Evolutionary conservation across 2,113 vertebrate species (phyloP).

Genomic region (Alaudala cheleensis): DNA sequence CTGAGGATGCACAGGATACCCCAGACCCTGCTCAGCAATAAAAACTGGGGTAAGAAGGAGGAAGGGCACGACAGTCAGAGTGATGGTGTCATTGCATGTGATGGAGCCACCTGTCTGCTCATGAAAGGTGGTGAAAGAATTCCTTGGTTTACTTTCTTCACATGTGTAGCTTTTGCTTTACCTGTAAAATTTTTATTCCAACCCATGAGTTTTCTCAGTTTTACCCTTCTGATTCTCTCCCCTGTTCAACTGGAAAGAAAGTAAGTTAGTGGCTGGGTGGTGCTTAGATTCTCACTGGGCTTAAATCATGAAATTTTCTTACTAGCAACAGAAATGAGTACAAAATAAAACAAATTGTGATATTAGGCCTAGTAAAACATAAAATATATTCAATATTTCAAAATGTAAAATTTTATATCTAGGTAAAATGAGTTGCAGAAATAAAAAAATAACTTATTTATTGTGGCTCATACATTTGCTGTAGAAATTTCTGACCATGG

Average conservation of each 20-base stretch:
- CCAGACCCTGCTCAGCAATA: not conserved
- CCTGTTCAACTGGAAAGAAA: not conserved
- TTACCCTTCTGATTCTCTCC: not conserved
- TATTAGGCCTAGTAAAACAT: not conserved
- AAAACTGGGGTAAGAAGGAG: not conserved
- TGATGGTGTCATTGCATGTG: too few relatives aligned
- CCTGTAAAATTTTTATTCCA: not conserved
- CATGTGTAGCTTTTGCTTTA: not conserved
- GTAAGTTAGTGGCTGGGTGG: not conserved
- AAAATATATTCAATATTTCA: not conserved
- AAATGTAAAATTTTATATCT: not conserved
- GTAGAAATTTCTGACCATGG: not conserved
- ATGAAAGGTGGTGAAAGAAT: not conserved
- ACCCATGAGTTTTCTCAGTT: not conserved
- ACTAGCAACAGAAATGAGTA: not conserved
- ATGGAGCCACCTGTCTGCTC: not conserved
- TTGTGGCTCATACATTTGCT: not conserved
- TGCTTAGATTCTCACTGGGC: not conserved
- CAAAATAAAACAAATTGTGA: not conserved
- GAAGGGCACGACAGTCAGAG: fast-evolving
- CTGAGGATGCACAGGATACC: not conserved
- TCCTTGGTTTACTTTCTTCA: not conserved
- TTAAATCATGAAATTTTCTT: not conserved
- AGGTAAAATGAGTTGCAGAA: not conserved
- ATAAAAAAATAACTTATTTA: not conserved